Conservation (phyloP, 2,113 vertebrate genomes). For the Myiopsitta monachus region DNA sequence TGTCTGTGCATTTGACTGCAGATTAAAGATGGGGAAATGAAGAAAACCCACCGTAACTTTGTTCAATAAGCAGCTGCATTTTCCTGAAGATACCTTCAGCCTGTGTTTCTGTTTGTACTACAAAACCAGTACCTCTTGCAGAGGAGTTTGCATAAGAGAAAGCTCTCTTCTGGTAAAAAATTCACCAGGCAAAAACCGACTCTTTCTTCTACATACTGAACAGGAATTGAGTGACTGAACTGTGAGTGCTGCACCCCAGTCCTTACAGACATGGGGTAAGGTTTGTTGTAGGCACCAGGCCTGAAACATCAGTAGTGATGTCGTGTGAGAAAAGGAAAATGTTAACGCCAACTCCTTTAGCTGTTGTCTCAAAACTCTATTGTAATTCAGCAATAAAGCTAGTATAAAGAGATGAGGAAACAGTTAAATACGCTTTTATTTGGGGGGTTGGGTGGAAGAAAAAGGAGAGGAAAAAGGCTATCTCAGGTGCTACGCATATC, state of each 20-base stretch:
- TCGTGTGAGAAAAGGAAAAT: background rate
- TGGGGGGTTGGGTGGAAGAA: background rate
- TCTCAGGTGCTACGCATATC: background rate
- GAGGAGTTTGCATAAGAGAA: background rate
- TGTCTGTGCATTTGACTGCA: background rate
- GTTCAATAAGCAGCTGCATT: background rate
- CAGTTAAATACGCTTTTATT: background rate
- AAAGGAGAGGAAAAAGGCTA: background rate
- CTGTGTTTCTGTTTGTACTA: background rate
- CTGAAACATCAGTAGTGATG: background rate
- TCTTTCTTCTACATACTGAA: background rate
- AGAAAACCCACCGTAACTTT: background rate
- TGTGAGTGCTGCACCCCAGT: background rate
- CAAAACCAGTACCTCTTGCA: background rate
- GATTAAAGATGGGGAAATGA: background rate
- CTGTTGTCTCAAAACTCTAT: background rate
- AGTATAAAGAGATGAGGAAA: background rate
- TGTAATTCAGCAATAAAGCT: background rate
- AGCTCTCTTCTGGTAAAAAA: background rate
- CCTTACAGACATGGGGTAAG: rapidly evolving
- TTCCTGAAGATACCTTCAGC: background rate
- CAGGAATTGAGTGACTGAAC: background rate
- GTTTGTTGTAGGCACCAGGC: background rate
- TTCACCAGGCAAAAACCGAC: background rate
- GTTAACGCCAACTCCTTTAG: background rate